A percentile compares a stretch with the other conserved stretches of the same genome.
phyloP scores from a whole-genome alignment of 1,140 invertebrate species.

The Leucophenga varia region DNA sequence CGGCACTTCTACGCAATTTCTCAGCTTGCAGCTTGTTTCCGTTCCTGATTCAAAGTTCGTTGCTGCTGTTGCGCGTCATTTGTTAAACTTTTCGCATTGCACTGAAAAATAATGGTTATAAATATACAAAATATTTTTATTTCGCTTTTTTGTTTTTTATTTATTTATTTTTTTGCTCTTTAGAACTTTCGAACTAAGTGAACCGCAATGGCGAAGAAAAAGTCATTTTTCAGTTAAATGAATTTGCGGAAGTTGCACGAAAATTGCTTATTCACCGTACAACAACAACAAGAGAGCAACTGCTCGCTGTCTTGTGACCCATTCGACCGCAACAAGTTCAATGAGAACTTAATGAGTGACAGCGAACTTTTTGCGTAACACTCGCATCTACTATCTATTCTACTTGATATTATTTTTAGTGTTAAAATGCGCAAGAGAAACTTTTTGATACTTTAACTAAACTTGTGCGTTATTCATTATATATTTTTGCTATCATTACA shows the following conservation, averaged over 20 bases:
- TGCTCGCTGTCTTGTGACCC: slow-evolving; percentile 3
- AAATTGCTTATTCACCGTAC: slow-evolving; percentile 45
- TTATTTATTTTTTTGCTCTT: not conserved
- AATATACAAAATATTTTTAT: slow-evolving; percentile 26
- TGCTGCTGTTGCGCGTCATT: slow-evolving; percentile 5
- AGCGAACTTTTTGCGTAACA: slow-evolving; percentile 14
- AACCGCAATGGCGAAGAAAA: slow-evolving; percentile 27
- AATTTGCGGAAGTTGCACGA: slow-evolving; percentile 42
- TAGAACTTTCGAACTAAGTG: not conserved
- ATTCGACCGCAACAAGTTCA: slow-evolving; percentile 35
- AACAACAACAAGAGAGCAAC: slow-evolving; percentile 14
- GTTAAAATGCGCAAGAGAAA: not conserved
- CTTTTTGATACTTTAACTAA: slow-evolving; percentile 10
- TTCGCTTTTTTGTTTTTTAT: not conserved
- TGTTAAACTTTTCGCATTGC: slow-evolving; percentile 45
- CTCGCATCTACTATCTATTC: slow-evolving; percentile 4
- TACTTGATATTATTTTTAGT: slow-evolving; percentile 14
- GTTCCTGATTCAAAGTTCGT: not conserved
- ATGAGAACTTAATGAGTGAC: slow-evolving; percentile 42
- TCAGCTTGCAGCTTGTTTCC: slow-evolving; percentile 3
- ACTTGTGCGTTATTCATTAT: too few species aligned
- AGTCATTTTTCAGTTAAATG: slow-evolving; percentile 53
- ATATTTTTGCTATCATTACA: slow-evolving; percentile 58
- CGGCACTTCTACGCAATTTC: too few species aligned
- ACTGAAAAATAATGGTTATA: slow-evolving; percentile 49